phyloP scores from a whole-genome alignment of 2,797 vertebrate genomes.

The Diplodus puntazzo region DNA sequence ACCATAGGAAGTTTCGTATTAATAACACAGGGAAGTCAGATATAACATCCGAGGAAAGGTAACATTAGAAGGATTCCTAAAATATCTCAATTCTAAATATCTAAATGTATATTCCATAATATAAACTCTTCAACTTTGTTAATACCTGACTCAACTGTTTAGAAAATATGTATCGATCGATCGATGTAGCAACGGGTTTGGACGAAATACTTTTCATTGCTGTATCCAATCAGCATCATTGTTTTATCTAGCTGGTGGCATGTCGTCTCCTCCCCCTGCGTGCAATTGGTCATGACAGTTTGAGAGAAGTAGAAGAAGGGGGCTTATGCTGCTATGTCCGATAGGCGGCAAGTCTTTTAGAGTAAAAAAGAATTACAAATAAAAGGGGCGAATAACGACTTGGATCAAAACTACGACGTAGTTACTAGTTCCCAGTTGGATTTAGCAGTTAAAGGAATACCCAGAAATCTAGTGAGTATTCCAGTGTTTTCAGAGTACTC shows the following conservation, averaged over 20 bases:
- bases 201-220: conserved; percentile 21
- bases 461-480: conserved; percentile 58
- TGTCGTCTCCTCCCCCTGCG: conserved; percentile 52
- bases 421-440: neutral
- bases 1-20: neutral
- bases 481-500: conserved; percentile 21
- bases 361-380: conserved; percentile 32
- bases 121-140: neutral
- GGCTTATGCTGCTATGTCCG: conserved; percentile 7
- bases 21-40: neutral
- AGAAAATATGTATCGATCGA: neutral
- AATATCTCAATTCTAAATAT: neutral
- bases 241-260: conserved; percentile 16
- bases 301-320: conserved; percentile 29
- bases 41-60: neutral
- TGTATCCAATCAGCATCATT: conserved; percentile 57
- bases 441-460: neutral
- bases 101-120: neutral
- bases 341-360: conserved; percentile 38
- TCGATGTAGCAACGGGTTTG: conserved; percentile 16
- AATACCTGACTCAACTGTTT: neutral
- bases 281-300: conserved; percentile 69
- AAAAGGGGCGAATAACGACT: neutral
- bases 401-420: neutral
- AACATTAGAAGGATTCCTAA: neutral